phyloP scores from a whole-genome alignment of 2,888 invertebrate genomes.

The Cheilosia impressa region DNA sequence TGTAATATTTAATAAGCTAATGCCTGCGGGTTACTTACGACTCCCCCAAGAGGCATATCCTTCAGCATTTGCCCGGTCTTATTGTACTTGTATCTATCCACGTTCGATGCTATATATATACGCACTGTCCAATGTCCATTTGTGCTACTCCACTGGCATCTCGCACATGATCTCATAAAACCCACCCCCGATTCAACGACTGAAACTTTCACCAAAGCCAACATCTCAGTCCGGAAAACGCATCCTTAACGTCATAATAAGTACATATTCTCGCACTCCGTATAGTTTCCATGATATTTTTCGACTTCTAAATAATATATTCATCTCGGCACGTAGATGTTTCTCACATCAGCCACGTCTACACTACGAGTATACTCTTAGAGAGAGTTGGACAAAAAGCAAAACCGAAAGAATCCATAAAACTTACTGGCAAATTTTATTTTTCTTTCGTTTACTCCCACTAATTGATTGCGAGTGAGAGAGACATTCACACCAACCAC shows the following conservation, averaged over 20 bases:
- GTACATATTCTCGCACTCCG: background rate
- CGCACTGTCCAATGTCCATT: constrained; percentile 18
- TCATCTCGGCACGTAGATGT: constrained; percentile 43
- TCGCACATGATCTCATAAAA: constrained; percentile 59
- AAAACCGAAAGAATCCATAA: constrained; percentile 42
- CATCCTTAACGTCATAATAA: constrained; percentile 43
- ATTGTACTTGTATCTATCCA: background rate
- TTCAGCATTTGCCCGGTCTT: background rate
- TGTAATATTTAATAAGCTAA: background rate
- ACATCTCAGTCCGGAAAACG: constrained; percentile 15
- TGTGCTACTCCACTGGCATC: background rate
- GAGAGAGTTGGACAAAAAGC: background rate
- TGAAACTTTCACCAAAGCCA: background rate
- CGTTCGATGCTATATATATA: constrained; percentile 7
- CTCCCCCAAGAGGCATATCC: background rate
- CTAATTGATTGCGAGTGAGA: constrained; percentile 58
- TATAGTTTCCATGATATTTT: constrained; percentile 7
- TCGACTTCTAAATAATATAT: constrained; percentile 1
- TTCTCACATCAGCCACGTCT: constrained; percentile 11
- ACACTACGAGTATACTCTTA: background rate
- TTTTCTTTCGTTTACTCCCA: constrained; percentile 31
- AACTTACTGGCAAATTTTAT: constrained; percentile 60
- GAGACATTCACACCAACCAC: background rate
- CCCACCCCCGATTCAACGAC: background rate
- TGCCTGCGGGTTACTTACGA: background rate